Evolutionary conservation across 2,113 vertebrate species (phyloP).

Genomic region (Xerus inauris): DNA sequence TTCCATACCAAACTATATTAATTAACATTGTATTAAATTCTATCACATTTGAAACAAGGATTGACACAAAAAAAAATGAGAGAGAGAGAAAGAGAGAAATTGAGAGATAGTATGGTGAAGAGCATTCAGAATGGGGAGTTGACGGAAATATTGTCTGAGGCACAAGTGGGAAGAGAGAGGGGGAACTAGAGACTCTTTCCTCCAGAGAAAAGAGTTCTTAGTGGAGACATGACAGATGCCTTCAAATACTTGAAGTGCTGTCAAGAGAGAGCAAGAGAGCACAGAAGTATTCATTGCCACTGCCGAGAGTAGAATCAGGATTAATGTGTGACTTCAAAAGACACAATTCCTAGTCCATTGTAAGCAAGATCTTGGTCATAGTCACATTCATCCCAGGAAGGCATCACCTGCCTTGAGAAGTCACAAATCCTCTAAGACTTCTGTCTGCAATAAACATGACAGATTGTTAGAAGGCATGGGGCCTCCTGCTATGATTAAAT

Average conservation of each 20-base stretch:
- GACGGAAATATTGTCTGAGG: neutral
- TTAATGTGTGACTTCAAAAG: conserved; percentile 2
- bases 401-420: neutral
- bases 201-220: neutral
- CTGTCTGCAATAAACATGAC: neutral
- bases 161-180: neutral
- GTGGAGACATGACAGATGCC: neutral
- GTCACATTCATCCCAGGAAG: neutral
- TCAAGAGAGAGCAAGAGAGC: neutral
- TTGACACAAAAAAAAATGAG: neutral
- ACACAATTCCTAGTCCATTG: neutral
- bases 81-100: neutral
- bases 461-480: neutral
- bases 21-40: neutral
- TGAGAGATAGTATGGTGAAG: neutral
- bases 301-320: neutral
- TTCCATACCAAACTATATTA: neutral
- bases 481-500: neutral
- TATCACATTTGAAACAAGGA: neutral
- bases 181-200: neutral
- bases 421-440: neutral
- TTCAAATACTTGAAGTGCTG: conserved; percentile 37
- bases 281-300: conserved; percentile 21
- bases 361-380: neutral
- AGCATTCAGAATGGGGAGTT: neutral